Evolutionary conservation across 2,888 invertebrate genomes (phyloP), one percentile per base, ranked within the genome.

Genomic region (Campopleginae sp.): DNA sequence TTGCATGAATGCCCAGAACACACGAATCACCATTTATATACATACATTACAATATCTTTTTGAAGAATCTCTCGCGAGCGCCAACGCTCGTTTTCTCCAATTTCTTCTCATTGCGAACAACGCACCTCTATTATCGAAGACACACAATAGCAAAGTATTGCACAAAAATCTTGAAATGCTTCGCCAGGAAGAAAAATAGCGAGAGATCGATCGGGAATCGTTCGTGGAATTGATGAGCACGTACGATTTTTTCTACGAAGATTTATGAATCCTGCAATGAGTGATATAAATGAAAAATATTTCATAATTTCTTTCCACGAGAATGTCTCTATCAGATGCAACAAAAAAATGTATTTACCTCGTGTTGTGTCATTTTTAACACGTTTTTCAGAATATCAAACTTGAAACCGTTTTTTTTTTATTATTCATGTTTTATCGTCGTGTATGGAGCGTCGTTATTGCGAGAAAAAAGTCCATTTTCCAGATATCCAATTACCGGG

Each of bases 21-120:
- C 68, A 46, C 68, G 27, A 68, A 68, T 68, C 27, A 23, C 23
- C 23, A 23, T 58, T 58, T 31, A 63, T 33, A 17, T 33, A 63
- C 38, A 33, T 10, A 33, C 7, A 63, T 38, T n/a, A 31, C 27
- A 17, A 63, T 17, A 63, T 63, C 31, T n/a, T 33, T n/a, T 7
- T 33, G 63, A 63, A 63, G 33, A 33, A 63, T 63, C 17, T 63
- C 63, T 63, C 63, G 38, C 23, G 54, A 58, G 27, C 63, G 63
- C 63, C 17, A 63, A 63, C 63, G 63, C 63, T 63, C 63, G 63
- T 63, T 63, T 63, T 63, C 63, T 63, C 63, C 63, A 31, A 63
- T 33, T 63, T 63, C 63, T 63, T 63, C 63, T 33, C 63, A 19
- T 23, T 63, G 63, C 38, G 31, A 63, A 63, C 33, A 63, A 63